phyloP scores from a whole-genome alignment of 1,140 invertebrate species.

The Ectropis grisescens region DNA sequence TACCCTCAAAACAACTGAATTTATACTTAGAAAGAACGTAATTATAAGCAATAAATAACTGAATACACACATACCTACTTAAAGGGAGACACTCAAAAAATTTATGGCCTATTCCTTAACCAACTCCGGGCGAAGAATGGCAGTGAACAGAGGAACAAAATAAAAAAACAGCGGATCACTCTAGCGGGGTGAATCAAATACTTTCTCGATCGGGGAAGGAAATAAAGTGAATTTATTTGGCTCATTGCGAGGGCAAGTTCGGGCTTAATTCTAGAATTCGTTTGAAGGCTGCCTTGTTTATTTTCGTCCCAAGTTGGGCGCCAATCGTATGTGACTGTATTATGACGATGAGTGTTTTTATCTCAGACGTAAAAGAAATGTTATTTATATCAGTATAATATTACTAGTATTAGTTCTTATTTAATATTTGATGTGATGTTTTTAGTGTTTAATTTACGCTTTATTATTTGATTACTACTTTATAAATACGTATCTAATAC shows the following conservation, averaged over 20 bases:
- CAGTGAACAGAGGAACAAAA: conserved; percentile 13
- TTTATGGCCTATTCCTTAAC: conserved; percentile 37
- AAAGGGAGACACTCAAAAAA: conserved; percentile 23
- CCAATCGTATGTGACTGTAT: too few species aligned
- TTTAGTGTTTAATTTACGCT: too few species aligned
- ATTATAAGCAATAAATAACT: conserved; percentile 30
- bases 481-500: too few species aligned
- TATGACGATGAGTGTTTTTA: too few species aligned
- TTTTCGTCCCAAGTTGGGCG: conserved; percentile 6
- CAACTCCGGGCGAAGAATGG: conserved; percentile 21
- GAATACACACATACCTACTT: conserved; percentile 18
- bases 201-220: conserved; percentile 23
- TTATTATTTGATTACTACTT: too few species aligned
- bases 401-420: too few species aligned
- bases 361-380: too few species aligned
- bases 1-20: conserved; percentile 4
- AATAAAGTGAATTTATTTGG: conserved; percentile 36
- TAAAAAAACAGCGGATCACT: conserved; percentile 39
- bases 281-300: not conserved
- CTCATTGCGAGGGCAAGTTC: conserved; percentile 14
- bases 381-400: too few species aligned
- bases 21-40: too few species aligned
- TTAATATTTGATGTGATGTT: too few species aligned
- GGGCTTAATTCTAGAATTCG: conserved; percentile 17
- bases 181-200: conserved; percentile 36